Base-by-base conservation (phyloP, 2,113 vertebrate genomes). In the Lepisosteus oculatus region DNA sequence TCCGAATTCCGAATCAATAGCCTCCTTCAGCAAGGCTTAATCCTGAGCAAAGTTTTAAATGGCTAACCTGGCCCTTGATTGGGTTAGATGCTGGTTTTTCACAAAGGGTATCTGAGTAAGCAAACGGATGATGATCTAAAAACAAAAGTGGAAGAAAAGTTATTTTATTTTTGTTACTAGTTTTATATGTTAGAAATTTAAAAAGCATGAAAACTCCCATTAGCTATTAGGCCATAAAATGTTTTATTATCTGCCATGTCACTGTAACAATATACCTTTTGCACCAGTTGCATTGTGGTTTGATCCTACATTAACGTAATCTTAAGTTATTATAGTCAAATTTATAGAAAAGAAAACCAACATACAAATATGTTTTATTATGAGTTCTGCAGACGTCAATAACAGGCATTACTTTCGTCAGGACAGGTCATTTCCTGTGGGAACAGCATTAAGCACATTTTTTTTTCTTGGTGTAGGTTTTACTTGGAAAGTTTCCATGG, bases 401-500 rank as follows among this genome's bases (percentile, higher is more conserved):
- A 67, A 65, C 61, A 59, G 68, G 51, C 68, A 72, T 74, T 74
- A 77, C 76, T 82, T 74, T 72, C 65, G 63, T 42, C 69, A 44
- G 64, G 65, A 72, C 69, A 63, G 62, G 15, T 63, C 64, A 61
- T 61, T 68, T 69, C 72, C 45, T 67, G 51, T 61, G 73, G 67
- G 68, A 56, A 69, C 65, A 69, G 65, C 73, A 70, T 80, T 78
- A 71, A 66, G 66, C 76, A 70, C 55, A 42, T n/a, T n/a, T 61
- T 17, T 61, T 45, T 71, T 13, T 13, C 43, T 59, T 42, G 3
- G 29, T 14, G 69, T 67, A 45, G 66, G 55, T 67, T 73, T 71
- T 66, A 74, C 81, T 82, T 85, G 87, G 82, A 77, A 61, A 65
- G 75, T 77, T 80, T 77, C 86, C 86, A 83, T 74, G 4, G 64